Percentiles rank a stretch among this genome's conserved stretches.
phyloP scores from a whole-genome alignment of 53 echinoderm and acorn worm species.

The Temnopleurus reevesii region DNA sequence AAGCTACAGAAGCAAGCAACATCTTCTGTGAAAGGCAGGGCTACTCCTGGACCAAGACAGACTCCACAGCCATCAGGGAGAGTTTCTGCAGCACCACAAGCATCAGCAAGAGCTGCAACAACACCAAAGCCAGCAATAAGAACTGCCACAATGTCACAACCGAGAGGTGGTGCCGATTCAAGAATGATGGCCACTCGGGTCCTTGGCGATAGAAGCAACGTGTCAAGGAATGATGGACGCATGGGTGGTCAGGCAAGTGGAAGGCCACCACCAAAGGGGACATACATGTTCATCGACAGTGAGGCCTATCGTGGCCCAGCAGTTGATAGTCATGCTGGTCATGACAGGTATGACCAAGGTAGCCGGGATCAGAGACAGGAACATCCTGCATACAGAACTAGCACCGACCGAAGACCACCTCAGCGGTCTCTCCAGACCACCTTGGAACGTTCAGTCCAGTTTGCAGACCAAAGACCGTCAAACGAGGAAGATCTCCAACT shows the following conservation, averaged over 20 bases:
- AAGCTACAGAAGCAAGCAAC: not conserved
- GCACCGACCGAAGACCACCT: not conserved
- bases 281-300: slow-evolving; percentile 74
- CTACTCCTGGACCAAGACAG: not conserved
- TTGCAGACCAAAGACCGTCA: slow-evolving; percentile 3
- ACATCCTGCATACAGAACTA: not conserved
- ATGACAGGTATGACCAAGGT: not conserved
- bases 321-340: not conserved
- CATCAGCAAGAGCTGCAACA: not conserved
- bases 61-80: not conserved
- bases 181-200: slow-evolving; percentile 4
- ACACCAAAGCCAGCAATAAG: not conserved
- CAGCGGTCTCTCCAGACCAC: not conserved
- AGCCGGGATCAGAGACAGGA: not conserved
- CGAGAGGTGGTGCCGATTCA: not conserved
- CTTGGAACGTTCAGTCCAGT: slow-evolving; percentile 41
- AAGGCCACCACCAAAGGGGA: slow-evolving; percentile 54
- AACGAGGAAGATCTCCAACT: slow-evolving; percentile 43
- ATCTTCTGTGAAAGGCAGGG: not conserved
- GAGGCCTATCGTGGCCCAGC: slow-evolving; percentile 48
- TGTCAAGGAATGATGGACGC: not conserved
- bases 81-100: not conserved
- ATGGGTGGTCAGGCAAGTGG: not conserved
- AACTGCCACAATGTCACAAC: not conserved
- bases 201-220: not conserved